These are phyloP conservation scores for Boulengeromyrus knoepffleri DNA, from an alignment of 2,113 vertebrate species.

Conservation along the genomic window DNA sequence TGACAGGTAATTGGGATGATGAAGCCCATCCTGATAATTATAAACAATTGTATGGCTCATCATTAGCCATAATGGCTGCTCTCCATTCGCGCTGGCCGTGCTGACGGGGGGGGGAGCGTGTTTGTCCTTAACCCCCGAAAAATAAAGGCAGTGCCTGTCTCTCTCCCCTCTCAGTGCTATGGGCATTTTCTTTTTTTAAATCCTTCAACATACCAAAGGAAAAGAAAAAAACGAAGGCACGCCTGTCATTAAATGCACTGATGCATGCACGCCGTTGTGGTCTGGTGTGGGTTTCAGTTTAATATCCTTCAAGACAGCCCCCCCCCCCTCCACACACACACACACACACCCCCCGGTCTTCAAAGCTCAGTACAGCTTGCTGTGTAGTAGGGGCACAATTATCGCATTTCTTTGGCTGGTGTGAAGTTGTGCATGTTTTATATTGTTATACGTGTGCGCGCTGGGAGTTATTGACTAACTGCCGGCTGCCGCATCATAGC, in stretches of 20 bases:
- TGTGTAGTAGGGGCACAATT: not conserved
- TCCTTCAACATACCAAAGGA: slow-evolving; percentile 28
- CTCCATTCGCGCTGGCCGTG: slow-evolving; percentile 34
- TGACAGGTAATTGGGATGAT: slow-evolving; percentile 44
- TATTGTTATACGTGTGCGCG: slow-evolving; percentile 11
- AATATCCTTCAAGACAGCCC: slow-evolving; percentile 36
- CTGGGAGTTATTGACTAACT: slow-evolving; percentile 19
- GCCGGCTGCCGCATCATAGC: not conserved
- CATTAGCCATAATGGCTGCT: slow-evolving; percentile 36
- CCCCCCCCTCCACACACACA: slow-evolving; percentile 11
- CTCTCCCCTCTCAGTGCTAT: slow-evolving; percentile 16
- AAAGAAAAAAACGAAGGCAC: slow-evolving; percentile 32
- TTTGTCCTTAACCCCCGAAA: slow-evolving; percentile 36
- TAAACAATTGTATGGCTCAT: slow-evolving; percentile 49
- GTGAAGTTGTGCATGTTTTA: slow-evolving; percentile 17
- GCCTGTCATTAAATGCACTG: slow-evolving; percentile 47
- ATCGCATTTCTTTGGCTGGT: slow-evolving; percentile 9
- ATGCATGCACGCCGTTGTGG: slow-evolving; percentile 31
- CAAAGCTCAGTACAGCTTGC: slow-evolving; percentile 35
- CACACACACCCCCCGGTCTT: slow-evolving; percentile 9
- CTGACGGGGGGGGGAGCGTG: slow-evolving; percentile 27
- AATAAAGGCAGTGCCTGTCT: slow-evolving; percentile 28
- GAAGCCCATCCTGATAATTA: slow-evolving; percentile 34
- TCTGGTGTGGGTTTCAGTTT: slow-evolving; percentile 30
- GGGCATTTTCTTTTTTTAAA: slow-evolving; percentile 15